Conservation (phyloP, 2,113 vertebrate species). For the Bufo gargarizans region DNA sequence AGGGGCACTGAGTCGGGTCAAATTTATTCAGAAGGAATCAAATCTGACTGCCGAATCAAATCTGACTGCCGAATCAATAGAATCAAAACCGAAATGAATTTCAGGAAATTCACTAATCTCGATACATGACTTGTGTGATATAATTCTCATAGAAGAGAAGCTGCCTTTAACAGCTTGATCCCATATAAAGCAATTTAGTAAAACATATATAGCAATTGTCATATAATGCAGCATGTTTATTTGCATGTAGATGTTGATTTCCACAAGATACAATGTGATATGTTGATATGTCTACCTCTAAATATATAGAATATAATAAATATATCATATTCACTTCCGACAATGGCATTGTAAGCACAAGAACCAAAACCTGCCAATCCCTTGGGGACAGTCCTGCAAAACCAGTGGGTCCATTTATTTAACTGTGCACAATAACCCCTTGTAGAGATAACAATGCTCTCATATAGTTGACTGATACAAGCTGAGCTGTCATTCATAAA, state of each 20-base stretch:
- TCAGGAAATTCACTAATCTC: too few relatives aligned
- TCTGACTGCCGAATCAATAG: too few relatives aligned
- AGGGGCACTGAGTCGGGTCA: too few relatives aligned
- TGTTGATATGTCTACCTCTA: neutral
- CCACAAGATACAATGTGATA: neutral
- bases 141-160: neutral
- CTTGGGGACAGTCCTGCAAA: conserved; percentile 60
- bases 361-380: conserved; percentile 11
- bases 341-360: conserved; percentile 2
- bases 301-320: neutral
- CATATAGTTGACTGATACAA: conserved; percentile 69
- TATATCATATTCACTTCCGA: conserved; percentile 2
- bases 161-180: neutral
- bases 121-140: neutral
- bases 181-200: neutral
- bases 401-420: conserved; percentile 59
- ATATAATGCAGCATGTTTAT: neutral
- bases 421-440: conserved; percentile 10
- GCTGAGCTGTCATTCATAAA: conserved; percentile 80
- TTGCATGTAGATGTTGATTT: neutral
- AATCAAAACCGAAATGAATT: too few relatives aligned
- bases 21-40: too few relatives aligned
- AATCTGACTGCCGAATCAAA: too few relatives aligned
- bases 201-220: neutral
- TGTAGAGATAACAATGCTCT: conserved; percentile 53